These are phyloP conservation scores for Morpho helenor DNA, from an alignment of 2,888 invertebrate species.

Conservation along the genomic window DNA sequence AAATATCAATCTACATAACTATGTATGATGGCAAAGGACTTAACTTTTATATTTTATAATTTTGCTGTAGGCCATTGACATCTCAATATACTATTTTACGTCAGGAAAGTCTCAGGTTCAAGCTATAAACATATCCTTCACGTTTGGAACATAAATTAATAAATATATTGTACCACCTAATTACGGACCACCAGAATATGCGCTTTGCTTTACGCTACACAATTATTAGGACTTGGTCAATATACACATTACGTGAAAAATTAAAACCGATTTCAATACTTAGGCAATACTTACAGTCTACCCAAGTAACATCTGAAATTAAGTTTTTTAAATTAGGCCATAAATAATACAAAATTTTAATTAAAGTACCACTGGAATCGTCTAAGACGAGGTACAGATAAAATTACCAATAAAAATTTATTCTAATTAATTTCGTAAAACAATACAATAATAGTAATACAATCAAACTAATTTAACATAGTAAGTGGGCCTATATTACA, in stretches of 20 bases:
- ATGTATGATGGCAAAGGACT: too few species aligned
- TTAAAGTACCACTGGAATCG: conserved; percentile 25
- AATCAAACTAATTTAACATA: conserved; percentile 16
- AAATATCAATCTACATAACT: too few species aligned
- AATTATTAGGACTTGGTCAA: conserved; percentile 59
- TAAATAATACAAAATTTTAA: conserved; percentile 27
- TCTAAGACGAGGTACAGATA: conserved; percentile 25
- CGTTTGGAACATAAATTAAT: too few species aligned
- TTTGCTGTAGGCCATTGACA: too few species aligned
- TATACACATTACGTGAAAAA: conserved; percentile 12
- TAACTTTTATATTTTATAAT: too few species aligned
- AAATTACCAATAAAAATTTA: conserved; percentile 22
- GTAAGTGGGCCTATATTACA: background rate
- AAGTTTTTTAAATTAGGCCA: conserved; percentile 37
- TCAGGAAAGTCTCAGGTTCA: too few species aligned
- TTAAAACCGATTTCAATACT: conserved; percentile 27
- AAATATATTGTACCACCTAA: too few species aligned
- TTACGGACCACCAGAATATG: background rate
- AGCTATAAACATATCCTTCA: too few species aligned
- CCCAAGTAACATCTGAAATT: conserved; percentile 31
- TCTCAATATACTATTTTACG: too few species aligned
- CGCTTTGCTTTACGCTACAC: conserved; percentile 42
- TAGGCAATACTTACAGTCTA: conserved; percentile 46
- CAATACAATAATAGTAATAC: conserved; percentile 22
- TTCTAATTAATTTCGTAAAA: conserved; percentile 21